Conservation (phyloP, 2,113 vertebrate species). For the Mormoops blainvillei region DNA sequence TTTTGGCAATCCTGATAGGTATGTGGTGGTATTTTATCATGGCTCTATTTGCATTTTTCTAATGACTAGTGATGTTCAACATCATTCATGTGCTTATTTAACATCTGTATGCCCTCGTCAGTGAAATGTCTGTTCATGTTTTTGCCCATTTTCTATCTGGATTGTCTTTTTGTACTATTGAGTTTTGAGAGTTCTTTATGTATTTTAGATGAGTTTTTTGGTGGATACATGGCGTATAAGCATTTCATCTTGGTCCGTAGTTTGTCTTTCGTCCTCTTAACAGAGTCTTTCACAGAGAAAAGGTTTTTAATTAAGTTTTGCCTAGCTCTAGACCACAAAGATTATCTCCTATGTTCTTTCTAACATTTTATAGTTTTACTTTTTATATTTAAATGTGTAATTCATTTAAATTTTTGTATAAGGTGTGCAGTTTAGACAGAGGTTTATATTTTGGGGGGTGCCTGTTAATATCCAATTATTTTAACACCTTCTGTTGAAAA, state of each 20-base stretch:
- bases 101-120: neutral
- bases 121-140: neutral
- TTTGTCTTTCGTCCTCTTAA: neutral
- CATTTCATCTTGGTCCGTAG: neutral
- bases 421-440: neutral
- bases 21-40: neutral
- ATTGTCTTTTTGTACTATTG: neutral
- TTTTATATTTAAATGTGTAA: neutral
- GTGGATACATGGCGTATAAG: neutral
- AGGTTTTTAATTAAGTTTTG: neutral
- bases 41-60: neutral
- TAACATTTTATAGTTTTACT: neutral
- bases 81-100: neutral
- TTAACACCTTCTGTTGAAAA: neutral
- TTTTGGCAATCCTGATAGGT: neutral
- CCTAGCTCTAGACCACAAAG: neutral
- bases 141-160: neutral
- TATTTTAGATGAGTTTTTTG: neutral
- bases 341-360: neutral
- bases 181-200: neutral
- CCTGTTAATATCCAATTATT: neutral
- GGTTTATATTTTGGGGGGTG: neutral
- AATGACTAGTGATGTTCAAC: neutral
- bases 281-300: neutral
- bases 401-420: slow-evolving; percentile 8